phyloP scores from a whole-genome alignment of 2,888 invertebrate genomes.

The Agrenia bidenticulata region DNA sequence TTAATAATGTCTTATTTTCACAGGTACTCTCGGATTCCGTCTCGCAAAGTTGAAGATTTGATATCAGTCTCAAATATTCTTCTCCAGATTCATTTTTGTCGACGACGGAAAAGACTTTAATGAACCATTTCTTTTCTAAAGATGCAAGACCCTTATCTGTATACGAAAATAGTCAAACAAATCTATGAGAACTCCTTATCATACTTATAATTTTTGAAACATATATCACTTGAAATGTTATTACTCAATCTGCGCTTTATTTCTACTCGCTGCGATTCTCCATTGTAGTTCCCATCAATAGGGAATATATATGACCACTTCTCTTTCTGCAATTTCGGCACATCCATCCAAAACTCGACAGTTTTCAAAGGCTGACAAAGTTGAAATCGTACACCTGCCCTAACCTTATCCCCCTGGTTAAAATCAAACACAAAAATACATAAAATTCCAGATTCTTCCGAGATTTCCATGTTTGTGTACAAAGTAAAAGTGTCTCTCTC shows the following conservation, averaged over 20 bases:
- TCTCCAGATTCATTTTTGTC: not conserved
- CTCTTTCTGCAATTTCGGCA: slow-evolving; percentile 23
- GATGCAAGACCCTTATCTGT: not conserved
- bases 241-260: slow-evolving; percentile 3
- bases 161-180: not conserved
- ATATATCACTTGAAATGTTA: no score
- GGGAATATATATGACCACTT: slow-evolving; percentile 26
- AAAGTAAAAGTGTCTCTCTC: no score
- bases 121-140: slow-evolving; percentile 25
- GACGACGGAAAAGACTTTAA: slow-evolving; percentile 25
- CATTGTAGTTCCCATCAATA: slow-evolving; percentile 4
- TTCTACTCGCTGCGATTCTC: slow-evolving; percentile 13
- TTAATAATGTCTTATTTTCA: slow-evolving; percentile 21
- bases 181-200: no score
- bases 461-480: no score
- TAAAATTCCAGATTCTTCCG: no score
- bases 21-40: slow-evolving; percentile 10
- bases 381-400: slow-evolving; percentile 17
- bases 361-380: slow-evolving; percentile 19
- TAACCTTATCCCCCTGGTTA: slow-evolving; percentile 21
- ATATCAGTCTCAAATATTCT: slow-evolving; percentile 16
- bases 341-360: slow-evolving; percentile 21
- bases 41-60: slow-evolving; percentile 23
- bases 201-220: no score
- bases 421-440: no score